Evolutionary conservation across 2,113 vertebrate species (phyloP).

Genomic region (Nothocercus nigrocapillus): DNA sequence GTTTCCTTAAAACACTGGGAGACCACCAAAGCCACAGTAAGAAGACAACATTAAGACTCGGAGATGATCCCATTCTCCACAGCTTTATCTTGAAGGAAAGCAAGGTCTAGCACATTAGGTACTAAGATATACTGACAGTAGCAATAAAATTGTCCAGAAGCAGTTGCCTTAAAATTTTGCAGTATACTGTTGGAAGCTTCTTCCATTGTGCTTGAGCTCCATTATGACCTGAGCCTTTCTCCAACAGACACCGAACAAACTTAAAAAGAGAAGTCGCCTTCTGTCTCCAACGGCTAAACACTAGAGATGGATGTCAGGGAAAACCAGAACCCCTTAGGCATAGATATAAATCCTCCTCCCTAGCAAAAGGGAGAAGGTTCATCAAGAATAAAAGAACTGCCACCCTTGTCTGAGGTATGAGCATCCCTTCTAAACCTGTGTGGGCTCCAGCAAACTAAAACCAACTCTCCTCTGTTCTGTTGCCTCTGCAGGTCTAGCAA

Average conservation of each 20-base stretch:
- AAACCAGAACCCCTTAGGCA: background rate
- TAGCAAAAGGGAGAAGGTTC: slow-evolving; percentile 5
- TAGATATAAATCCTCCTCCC: background rate
- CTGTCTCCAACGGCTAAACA: slow-evolving; percentile 8
- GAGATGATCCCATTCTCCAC: background rate
- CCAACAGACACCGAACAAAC: background rate
- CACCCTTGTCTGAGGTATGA: background rate
- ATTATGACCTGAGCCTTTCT: background rate
- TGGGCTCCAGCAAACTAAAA: background rate
- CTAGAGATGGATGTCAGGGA: background rate
- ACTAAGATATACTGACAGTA: background rate
- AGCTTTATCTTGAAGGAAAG: background rate
- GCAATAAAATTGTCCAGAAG: slow-evolving; percentile 27
- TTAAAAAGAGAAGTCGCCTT: slow-evolving; percentile 1
- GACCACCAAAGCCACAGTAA: background rate
- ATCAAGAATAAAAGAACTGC: background rate
- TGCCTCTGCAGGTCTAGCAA: background rate
- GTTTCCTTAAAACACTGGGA: background rate
- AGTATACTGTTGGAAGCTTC: background rate
- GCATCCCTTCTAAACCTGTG: background rate
- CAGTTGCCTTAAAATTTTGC: background rate
- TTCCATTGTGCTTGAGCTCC: background rate
- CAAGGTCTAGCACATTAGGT: background rate
- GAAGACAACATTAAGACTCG: background rate
- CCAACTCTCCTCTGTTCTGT: background rate